Percentiles rank a stretch among this genome's conserved stretches.
Conservation (phyloP, 2,888 invertebrate genomes). For the Neoaliturus tenellus region DNA sequence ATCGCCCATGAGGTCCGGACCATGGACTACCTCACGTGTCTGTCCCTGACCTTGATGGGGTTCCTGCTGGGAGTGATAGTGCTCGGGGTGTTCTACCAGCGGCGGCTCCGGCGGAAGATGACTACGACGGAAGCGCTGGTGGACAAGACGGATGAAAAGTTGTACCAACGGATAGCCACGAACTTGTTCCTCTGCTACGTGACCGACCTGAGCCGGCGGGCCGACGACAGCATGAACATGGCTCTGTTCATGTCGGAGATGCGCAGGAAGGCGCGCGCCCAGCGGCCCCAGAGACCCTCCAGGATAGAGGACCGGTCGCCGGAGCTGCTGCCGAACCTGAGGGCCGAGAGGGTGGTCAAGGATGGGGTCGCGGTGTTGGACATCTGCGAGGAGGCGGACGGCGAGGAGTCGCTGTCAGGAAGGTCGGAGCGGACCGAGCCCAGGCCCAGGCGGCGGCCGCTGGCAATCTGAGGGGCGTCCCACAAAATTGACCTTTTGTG, state of each 20-base stretch:
- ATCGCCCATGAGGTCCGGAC: background rate
- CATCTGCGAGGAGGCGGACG: background rate
- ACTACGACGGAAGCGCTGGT: background rate
- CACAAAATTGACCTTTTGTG: too few species aligned
- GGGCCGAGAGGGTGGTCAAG: conserved; percentile 15
- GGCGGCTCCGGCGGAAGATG: background rate
- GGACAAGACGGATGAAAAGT: background rate
- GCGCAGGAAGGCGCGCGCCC: conserved; percentile 22
- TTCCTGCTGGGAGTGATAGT: background rate
- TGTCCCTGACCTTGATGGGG: background rate
- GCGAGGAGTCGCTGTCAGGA: too few species aligned
- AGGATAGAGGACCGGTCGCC: conserved; percentile 32
- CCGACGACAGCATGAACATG: conserved; percentile 38
- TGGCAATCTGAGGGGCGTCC: background rate
- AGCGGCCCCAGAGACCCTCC: conserved; percentile 9
- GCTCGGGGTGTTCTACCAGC: background rate
- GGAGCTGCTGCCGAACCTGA: conserved; percentile 26
- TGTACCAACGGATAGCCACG: background rate
- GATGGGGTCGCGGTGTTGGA: conserved; percentile 38
- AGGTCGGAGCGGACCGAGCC: background rate
- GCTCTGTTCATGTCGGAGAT: conserved; percentile 45
- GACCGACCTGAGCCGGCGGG: background rate
- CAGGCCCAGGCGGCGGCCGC: background rate
- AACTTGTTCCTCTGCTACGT: background rate
- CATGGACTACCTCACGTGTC: background rate